Evolutionary conservation across 2,113 vertebrate genomes (phyloP).

Genomic region (Rhea pennata): DNA sequence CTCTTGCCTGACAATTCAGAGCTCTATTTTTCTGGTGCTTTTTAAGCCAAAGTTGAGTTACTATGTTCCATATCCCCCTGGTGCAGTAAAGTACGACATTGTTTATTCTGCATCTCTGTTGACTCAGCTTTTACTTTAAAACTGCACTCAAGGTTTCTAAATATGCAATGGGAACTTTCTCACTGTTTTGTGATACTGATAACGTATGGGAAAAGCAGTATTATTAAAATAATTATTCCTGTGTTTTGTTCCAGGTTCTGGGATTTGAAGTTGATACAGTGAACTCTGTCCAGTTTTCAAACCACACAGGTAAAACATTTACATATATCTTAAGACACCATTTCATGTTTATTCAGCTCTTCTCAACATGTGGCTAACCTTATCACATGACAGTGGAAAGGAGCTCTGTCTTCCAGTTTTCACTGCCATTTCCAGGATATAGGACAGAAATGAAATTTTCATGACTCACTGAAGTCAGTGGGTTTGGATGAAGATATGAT

Average conservation of each 20-base stretch:
- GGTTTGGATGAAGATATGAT: neutral
- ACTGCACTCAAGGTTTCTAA: neutral
- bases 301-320: constrained; percentile 90
- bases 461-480: neutral
- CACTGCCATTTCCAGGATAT: neutral
- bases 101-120: neutral
- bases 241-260: constrained; percentile 85
- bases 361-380: neutral
- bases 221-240: constrained; percentile 22
- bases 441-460: neutral
- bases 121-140: neutral
- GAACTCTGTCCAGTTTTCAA: constrained; percentile 99
- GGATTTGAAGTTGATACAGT: constrained; percentile 97
- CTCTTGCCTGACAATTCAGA: neutral
- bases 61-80: neutral
- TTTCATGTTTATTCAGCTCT: neutral
- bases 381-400: neutral
- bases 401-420: neutral
- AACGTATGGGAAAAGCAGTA: neutral
- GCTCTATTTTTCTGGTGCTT: neutral
- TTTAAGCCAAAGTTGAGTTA: neutral
- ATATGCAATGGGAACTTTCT: neutral
- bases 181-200: neutral
- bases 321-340: neutral
- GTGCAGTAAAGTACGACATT: neutral